Evolutionary conservation across 2,888 invertebrate genomes (phyloP), one percentile per base, ranked within the genome.

Genomic region (Drosophila percnosoma): DNA sequence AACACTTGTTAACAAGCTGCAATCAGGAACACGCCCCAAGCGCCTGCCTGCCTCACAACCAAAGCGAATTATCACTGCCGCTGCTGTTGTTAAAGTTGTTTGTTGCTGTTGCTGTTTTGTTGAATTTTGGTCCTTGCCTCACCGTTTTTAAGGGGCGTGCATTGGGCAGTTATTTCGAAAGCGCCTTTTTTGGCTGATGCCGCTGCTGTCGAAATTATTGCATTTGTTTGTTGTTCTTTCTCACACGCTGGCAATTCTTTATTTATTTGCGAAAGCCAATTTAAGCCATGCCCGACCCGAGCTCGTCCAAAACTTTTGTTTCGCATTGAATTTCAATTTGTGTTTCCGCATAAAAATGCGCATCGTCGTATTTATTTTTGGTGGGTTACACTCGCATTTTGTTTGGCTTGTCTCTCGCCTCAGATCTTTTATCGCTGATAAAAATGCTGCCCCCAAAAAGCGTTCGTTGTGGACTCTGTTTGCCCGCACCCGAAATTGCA

Each of bases 1-100:
- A 91, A 91, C 91, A 91, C 89, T 91, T 91, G 91, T 90, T 91
- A 90, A 90, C 91, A 91, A 90, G 88, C 89, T 88, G 85, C 90
- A 89, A 91, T 90, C 90, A 89, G 90, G 81, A 83, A 87, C 90
- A 90, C 90, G 90, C 90, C 90, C 89, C 83, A 75, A 90, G 91
- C 90, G 75, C 78, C 81, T 70, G 48, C 66, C 73, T 27, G 84
- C 75, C 82, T 27, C 75, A 68, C 73, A 76, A 68, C 78, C 67
- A 60, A 74, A 61, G 42, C 82, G 72, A 86, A 84, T 84, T 84
- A 84, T 84, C 87, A 86, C 78, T 64, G 40, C 40, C 40, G 49
- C 31, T 60, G 24, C 29, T 65, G 27, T 64, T 33, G 13, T 66
- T 65, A 18, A 45, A 15, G 45, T 53, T 52, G 24, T 29, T 38